Evolutionary conservation across 2,113 vertebrate species (phyloP), one percentile per base, ranked within the genome.

Genomic region (Thalassarche chlororhynchos): DNA sequence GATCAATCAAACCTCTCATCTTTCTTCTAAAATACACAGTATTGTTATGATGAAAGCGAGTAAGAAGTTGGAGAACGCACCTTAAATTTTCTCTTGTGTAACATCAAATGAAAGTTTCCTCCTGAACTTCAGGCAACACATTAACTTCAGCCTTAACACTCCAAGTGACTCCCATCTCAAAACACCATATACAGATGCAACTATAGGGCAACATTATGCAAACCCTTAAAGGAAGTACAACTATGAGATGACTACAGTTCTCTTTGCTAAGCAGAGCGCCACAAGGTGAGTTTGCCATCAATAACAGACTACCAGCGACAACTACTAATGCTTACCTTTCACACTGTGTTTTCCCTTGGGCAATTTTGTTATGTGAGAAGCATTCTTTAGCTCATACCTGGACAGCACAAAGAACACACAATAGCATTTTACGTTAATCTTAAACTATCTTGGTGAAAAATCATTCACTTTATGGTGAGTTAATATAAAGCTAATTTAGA

Each of bases 281-380:
- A 90, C 36, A 38, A 38, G 14, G 10, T 6, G 25, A 80, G 18
- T 74, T 12, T 66, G 55, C 24, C 38, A 75, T 64, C 42, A 51
- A 17, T 12, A 81, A 78, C 36, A 64, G 36, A 71, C 36, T 38
- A 66, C 32, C 25, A 34, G 6, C 17, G 38, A 77, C 42, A 76
- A 79, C 38, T 72, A 7, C 10, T 40, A 80, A 69, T n/a, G 52
- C 72, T 98, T 98, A 99, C 99, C 99, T 99, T 99, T 99, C 80
- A 99, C 99, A 65, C 99, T 99, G 98, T 99, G 99, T 91, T 99
- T 99, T 96, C 99, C 99, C 95, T 99, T 99, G 10, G 99, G 99
- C 84, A 99, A 51, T 92, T 99, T 99, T 84, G 99, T 99, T 94
- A 99, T 99, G 60, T 99, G 99, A 7, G 99, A 99, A 24, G 99